phyloP scores from a whole-genome alignment of 64 coral and sea anemone genomes.

The Catalaphyllia jardinei region DNA sequence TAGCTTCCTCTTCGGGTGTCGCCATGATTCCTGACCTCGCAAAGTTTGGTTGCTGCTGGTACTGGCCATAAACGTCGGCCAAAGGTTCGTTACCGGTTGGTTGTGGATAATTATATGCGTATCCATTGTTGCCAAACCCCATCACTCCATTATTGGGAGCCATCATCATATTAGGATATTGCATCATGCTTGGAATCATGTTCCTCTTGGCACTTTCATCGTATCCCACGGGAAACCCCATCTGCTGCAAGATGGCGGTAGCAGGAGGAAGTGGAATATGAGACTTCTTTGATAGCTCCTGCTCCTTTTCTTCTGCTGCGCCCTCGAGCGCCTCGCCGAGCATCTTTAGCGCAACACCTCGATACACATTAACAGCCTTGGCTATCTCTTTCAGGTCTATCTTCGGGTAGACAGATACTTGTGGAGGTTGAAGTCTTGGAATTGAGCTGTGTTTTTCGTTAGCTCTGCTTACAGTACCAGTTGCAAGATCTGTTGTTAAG shows the following conservation, averaged over 20 bases:
- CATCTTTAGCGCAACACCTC: conserved; percentile 79
- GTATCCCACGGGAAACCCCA: conserved; percentile 83
- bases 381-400: conserved; percentile 98
- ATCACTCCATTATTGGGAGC: conserved; percentile 31
- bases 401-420: conserved; percentile 73
- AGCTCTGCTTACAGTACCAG: conserved; percentile 64
- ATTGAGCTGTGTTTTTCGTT: conserved; percentile 91
- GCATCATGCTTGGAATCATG: conserved; percentile 24
- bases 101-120: conserved; percentile 26
- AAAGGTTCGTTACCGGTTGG: neutral
- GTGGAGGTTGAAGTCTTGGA: conserved; percentile 46
- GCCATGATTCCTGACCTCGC: conserved; percentile 22
- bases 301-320: conserved; percentile 68
- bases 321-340: conserved; percentile 62
- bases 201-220: conserved; percentile 21
- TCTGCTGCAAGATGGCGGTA: conserved; percentile 71
- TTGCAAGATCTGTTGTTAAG: conserved; percentile 55
- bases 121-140: conserved; percentile 12
- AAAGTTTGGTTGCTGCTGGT: conserved; percentile 23
- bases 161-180: conserved; percentile 13
- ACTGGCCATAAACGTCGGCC: conserved; percentile 33
- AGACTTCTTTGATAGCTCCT: conserved; percentile 65
- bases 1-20: neutral
- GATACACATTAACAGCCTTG: conserved; percentile 84
- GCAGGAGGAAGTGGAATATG: conserved; percentile 86